Base-by-base conservation (phyloP, 2,113 vertebrate genomes). In the Cavia aperea region DNA sequence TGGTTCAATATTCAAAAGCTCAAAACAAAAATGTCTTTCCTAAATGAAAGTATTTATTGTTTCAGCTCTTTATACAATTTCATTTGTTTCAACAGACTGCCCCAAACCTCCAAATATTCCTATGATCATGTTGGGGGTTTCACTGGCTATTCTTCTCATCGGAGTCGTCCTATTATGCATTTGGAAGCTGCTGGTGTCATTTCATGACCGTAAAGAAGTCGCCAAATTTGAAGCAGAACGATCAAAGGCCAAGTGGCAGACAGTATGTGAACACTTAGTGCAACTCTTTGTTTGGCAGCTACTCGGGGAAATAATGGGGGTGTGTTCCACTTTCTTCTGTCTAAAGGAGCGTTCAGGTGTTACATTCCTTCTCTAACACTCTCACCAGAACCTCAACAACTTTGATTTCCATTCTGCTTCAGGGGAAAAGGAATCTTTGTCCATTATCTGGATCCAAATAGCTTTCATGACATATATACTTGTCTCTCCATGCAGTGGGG, bases 181-280 rank as follows among this genome's bases (percentile, higher is more conserved):
- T 96, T 99, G 99, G 99, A 99, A 99, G 97, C 95, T 99, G 73
- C 95, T 99, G 87, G 98, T 99, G 87, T 99, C 99, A 4, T 98
- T 98, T 96, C 99, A 99, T 56, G 99, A 99, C 95, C 98, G 98
- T 33, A 99, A 99, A 97, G 99, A 99, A 96, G 99, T 99, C 93
- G 99, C 99, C 88, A 99, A 98, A 96, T 99, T 99, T 96, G 99
- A 99, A 98, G 98, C 98, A 54, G 99, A 99, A 96, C 98, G 97
- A 95, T 97, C 98, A 0, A 99, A 99, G 94, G 99, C 98, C 89
- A 99, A 98, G 96, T 99, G 99, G 99, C 98, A 99, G 97, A 97
- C 98, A 96, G 99, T 99, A 98, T 0, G 98, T 94, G 46, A 79
- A 31, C 43, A 92, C 73, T 36, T 85, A 36, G 0, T 14, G 39